phyloP scores from a whole-genome alignment of 2,113 vertebrate genomes.

The Recurvirostra avosetta region DNA sequence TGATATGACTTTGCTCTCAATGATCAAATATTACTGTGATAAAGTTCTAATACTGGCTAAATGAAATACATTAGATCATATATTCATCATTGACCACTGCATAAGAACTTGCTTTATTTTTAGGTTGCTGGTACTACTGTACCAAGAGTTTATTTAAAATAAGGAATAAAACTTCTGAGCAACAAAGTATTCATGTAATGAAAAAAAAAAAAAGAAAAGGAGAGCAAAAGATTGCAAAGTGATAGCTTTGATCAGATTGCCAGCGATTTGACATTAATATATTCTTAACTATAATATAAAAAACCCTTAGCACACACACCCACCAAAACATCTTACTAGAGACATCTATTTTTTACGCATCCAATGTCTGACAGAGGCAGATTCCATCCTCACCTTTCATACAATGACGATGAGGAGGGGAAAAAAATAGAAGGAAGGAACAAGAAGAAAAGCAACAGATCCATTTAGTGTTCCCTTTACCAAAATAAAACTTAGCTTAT shows the following conservation, averaged over 20 bases:
- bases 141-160: not conserved
- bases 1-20: not conserved
- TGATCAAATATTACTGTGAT: not conserved
- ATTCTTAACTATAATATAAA: not conserved
- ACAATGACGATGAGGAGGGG: not conserved
- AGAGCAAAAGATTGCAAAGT: not conserved
- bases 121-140: not conserved
- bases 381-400: not conserved
- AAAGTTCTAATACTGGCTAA: not conserved
- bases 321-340: not conserved
- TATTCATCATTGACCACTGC: not conserved
- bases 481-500: not conserved
- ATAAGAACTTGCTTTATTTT: not conserved
- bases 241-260: not conserved
- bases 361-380: not conserved
- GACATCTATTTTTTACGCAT: not conserved
- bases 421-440: not conserved
- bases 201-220: not conserved
- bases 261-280: not conserved
- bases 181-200: not conserved
- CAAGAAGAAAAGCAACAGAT: not conserved
- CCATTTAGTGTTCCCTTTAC: not conserved
- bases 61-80: not conserved
- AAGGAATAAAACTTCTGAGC: not conserved
- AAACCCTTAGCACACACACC: rapidly evolving